Evolutionary conservation across 2,888 invertebrate species (phyloP), one percentile per base, ranked within the genome.

Genomic region (Leucophenga maculata): DNA sequence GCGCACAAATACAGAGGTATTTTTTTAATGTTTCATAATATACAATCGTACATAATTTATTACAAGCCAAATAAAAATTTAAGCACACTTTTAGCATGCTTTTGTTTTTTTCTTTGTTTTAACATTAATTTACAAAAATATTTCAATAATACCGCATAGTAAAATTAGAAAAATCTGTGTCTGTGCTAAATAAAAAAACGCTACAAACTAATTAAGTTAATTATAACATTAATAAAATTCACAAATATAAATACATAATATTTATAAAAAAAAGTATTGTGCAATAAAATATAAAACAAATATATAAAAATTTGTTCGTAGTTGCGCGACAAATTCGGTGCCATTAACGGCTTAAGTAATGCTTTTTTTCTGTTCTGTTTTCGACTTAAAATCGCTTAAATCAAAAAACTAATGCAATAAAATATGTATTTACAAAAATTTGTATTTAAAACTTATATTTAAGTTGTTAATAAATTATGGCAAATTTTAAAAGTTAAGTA

Each of bases 191-290:
- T 39, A 39, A 68, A 68, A 72, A 69, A 68, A n/a, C 14, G 59
- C 67, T 67, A 67, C 62, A 65, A 71, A 69, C 62, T 62, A 57
- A 65, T 67, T 71, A 68, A 55, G 67, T 60, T 64, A 67, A 67
- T 39, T 67, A 66, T 70, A 70, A 66, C 70, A 71, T 73, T 73
- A 69, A 69, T 73, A 74, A 22, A 55, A 32, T 59, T 59, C 8
- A 4, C n/a, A 31, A n/a, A 48, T 48, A 64, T 14, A 48, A 64
- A 46, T n/a, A 64, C 3, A 59, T n/a, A 46, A 22, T 46, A 46
- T 46, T 64, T 46, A n/a, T 57, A 62, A 62, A 64, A 64, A 18
- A 44, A 44, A 3, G 9, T 26, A 44, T 62, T n/a, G 39, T n/a
- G 26, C 26, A 26, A 26, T n/a, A n/a, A n/a, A n/a, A n/a, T n/a